phyloP scores from a whole-genome alignment of 2,888 invertebrate species.

The Limnephilus rhombicus region DNA sequence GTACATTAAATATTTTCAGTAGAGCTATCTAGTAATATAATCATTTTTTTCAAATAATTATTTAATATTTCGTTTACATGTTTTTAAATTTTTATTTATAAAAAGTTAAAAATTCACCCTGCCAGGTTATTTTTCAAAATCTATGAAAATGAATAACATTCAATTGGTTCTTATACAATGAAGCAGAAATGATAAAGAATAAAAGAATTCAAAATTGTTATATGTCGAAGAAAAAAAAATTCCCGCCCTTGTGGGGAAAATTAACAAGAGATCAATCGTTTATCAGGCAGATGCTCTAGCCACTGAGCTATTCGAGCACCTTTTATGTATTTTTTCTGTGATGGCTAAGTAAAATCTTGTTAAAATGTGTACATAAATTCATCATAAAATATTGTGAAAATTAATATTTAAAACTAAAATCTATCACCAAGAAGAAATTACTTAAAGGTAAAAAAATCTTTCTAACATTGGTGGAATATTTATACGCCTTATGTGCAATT shows the following conservation, averaged over 20 bases:
- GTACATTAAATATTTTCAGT: conserved; percentile 28
- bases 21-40: conserved; percentile 25
- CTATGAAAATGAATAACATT: background rate
- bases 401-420: background rate
- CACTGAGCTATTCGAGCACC: background rate
- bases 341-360: background rate
- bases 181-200: background rate
- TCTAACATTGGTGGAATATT: no score
- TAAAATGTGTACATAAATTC: background rate
- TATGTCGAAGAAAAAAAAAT: background rate
- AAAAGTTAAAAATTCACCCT: conserved; percentile 30
- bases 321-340: background rate
- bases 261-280: background rate
- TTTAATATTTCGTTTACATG: conserved; percentile 39
- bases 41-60: background rate
- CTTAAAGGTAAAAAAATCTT: no score
- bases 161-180: conserved; percentile 8
- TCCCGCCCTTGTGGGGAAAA: background rate
- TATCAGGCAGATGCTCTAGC: background rate
- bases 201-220: background rate
- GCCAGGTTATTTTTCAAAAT: background rate
- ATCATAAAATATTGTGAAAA: background rate
- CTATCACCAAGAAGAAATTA: no score
- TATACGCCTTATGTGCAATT: background rate
- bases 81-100: conserved; percentile 10